Percentiles rank a stretch among this genome's conserved stretches.
Evolutionary conservation across 2,113 vertebrate species (phyloP).

Genomic region (Sitta europaea): DNA sequence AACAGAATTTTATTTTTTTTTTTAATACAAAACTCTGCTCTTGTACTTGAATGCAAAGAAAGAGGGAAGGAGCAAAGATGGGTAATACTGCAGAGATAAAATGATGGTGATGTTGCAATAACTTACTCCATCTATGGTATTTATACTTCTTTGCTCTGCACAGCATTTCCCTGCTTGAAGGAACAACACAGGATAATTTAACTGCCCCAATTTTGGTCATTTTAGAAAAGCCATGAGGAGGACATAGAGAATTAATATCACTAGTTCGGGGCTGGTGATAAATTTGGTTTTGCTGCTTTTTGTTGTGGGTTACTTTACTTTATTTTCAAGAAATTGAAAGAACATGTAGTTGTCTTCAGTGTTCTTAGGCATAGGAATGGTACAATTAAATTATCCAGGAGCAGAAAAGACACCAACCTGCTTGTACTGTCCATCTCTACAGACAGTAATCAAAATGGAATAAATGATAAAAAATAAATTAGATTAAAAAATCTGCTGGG

Average conservation of each 20-base stretch:
- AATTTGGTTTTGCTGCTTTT: neutral
- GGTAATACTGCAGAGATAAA: neutral
- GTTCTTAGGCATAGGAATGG: neutral
- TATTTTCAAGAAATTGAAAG: neutral
- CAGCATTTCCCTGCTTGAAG: neutral
- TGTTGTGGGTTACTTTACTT: neutral
- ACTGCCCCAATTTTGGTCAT: neutral
- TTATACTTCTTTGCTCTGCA: neutral
- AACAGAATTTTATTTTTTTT: neutral
- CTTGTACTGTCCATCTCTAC: neutral
- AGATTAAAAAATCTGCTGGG: neutral
- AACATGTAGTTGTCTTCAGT: neutral
- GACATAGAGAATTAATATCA: neutral
- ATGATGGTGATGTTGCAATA: neutral
- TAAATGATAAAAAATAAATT: neutral
- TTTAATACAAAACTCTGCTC: neutral
- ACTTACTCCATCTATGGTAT: neutral
- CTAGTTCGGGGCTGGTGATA: neutral
- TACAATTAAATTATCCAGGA: neutral
- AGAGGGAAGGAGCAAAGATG: neutral
- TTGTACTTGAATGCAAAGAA: neutral
- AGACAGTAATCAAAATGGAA: neutral
- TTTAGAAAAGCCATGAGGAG: neutral
- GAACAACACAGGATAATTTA: neutral
- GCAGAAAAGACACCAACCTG: neutral